phyloP scores from a whole-genome alignment of 2,113 vertebrate genomes.

The Baryphthengus martii region DNA sequence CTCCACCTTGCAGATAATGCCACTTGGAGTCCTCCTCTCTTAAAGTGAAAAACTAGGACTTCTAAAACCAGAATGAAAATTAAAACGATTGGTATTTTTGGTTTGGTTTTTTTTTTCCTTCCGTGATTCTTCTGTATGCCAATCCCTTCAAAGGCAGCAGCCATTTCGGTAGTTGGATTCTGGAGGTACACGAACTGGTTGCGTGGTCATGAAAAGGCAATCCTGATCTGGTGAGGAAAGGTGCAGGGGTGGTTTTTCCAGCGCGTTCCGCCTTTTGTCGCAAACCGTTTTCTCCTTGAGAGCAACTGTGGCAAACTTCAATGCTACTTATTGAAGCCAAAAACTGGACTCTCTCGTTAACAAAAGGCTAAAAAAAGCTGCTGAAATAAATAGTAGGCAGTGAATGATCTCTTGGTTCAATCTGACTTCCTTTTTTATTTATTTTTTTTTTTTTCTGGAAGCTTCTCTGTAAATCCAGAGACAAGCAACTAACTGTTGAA shows the following conservation, averaged over 20 bases:
- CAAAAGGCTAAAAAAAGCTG: not conserved
- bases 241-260: not conserved
- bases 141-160: constrained; percentile 71
- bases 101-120: not conserved
- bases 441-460: not conserved
- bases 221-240: constrained; percentile 62
- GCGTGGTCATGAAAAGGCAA: constrained; percentile 56
- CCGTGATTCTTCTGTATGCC: not conserved
- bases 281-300: not conserved
- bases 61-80: not conserved
- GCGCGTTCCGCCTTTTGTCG: not conserved
- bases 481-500: not conserved
- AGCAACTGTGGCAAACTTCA: not conserved
- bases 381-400: not conserved
- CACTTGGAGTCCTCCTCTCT: not conserved
- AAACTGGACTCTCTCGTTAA: not conserved
- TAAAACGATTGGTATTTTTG: not conserved
- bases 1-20: not conserved
- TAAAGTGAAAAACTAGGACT: not conserved
- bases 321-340: not conserved
- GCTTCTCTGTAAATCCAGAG: not conserved
- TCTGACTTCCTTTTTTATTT: not conserved
- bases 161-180: constrained; percentile 50
- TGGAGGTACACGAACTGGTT: constrained; percentile 12
- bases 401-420: not conserved